Evolutionary conservation across 2,888 invertebrate species (phyloP), one percentile per base, ranked within the genome.

Genomic region (Tiphia femorata): DNA sequence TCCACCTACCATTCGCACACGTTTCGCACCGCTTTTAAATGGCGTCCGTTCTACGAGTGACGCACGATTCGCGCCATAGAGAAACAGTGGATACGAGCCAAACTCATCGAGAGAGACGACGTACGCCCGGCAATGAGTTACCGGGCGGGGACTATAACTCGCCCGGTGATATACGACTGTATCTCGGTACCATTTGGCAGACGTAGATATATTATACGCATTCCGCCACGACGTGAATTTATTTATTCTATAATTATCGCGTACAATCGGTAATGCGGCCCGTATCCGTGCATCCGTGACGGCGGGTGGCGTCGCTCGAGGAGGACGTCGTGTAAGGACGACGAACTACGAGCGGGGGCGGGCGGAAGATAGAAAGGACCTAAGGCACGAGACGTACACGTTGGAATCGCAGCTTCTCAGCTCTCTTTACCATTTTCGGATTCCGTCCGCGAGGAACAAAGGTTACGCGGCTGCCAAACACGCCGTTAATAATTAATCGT

Each of bases 101-200:
- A 81, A 78, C 75, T 62, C 62, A 62, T 67, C 58, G 16, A 59
- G 61, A 69, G 64, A 68, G 64, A 67, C 63, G 66, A 62, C 64
- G 58, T 61, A 62, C 59, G 56, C 66, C 48, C 67, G 70, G 77
- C 81, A 77, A 79, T 77, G 81, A 80, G 79, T 82, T 82, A 81
- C 80, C 80, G 79, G 78, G 79, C 78, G 77, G 79, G 75, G 79
- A 81, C 81, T 82, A 82, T 81, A 82, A 81, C 81, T 80, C 79
- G 77, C 76, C 55, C 68, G 66, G 81, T 82, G 82, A 83, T 82
- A 81, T 82, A 83, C 78, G 78, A 74, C 81, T 77, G 82, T 78
- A 82, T 82, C 82, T 81, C 79, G 77, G 81, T 81, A 81, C 80
- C 82, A 82, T 83, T 83, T 83, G 82, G 81, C 83, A 83, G 82